A percentile compares a stretch with the other conserved stretches of the same genome.
Evolutionary conservation across 2,888 invertebrate genomes (phyloP).

Genomic region (Acrobasis consociella): DNA sequence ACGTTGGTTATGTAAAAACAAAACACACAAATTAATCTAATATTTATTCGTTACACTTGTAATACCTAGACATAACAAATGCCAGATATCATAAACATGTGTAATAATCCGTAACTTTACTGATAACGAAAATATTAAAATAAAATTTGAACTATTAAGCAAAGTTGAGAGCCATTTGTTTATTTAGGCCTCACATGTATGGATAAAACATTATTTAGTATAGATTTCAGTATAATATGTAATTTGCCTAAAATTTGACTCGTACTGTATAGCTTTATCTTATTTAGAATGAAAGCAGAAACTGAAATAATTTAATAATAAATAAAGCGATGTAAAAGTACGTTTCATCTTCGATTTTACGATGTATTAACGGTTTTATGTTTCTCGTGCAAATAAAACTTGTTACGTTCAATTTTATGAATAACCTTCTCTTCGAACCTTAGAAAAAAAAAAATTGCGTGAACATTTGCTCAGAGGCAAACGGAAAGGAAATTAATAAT

Average conservation of each 20-base stretch:
- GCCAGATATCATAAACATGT: neutral
- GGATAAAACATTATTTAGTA: conserved; percentile 1
- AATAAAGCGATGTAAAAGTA: neutral
- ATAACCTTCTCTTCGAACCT: neutral
- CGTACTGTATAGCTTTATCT: neutral
- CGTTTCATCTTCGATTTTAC: conserved; percentile 11
- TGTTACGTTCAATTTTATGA: conserved; percentile 1
- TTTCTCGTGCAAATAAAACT: conserved; percentile 13
- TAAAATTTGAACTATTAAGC: neutral
- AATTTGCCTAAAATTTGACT: neutral
- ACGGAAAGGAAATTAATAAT: neutral
- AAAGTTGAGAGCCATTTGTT: conserved; percentile 11
- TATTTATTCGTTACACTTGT: neutral
- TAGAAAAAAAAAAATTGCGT: neutral
- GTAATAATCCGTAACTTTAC: conserved; percentile 2
- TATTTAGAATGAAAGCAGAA: neutral
- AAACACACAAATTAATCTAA: too few relatives aligned
- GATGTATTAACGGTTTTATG: conserved; percentile 11
- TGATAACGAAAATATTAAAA: neutral
- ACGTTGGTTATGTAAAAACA: too few relatives aligned
- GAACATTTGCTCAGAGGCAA: neutral
- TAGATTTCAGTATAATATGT: neutral
- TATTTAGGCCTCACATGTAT: conserved; percentile 3
- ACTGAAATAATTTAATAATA: neutral
- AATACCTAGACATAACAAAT: neutral